Base-by-base conservation (phyloP, 2,888 invertebrate species). In the Lithosia quadra region DNA sequence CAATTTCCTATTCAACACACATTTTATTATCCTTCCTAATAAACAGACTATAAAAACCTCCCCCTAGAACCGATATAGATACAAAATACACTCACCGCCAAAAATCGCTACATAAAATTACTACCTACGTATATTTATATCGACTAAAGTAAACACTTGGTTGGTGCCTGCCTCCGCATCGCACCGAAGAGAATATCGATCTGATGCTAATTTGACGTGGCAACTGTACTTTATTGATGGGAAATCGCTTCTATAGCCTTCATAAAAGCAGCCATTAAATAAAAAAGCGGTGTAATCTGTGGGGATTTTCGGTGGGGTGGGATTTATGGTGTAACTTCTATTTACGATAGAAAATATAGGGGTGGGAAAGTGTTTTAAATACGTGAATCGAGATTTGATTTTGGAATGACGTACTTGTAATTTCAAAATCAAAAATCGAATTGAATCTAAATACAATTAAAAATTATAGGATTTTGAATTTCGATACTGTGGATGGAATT, bases 111-210 rank as follows among this genome's bases (percentile, higher is more conserved):
- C 62, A 71, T 65, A 69, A 67, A 33, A 69, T 80, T 22, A 57
- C 34, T 60, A 63, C 58, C 9, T 10, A 60, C 13, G 28, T 59
- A 69, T 67, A 74, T 71, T 64, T 74, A 67, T 53, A 65, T 58
- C 70, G 64, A 39, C 65, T 59, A 68, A 72, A 69, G 76, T 68
- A 81, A 79, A 79, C 73, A 79, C 61, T 21, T 62, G 21, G 22
- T 10, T 65, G 56, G 90, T 91, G 72, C 89, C 88, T 82, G 87
- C 80, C 87, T 72, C 69, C 78, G 85, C 82, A 86, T 90, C 78
- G 86, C 75, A 85, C 89, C 90, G 89, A 90, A 89, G 88, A 86
- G 69, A 68, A 73, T 92, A 93, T 92, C 89, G 93, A 93, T 88
- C 89, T 78, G 73, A 91, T 91, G 92, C 87, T 92, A 93, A 92